These are phyloP conservation scores for Rhamnusium bicolor DNA, from an alignment of 2,888 invertebrate genomes.

Conservation along the genomic window DNA sequence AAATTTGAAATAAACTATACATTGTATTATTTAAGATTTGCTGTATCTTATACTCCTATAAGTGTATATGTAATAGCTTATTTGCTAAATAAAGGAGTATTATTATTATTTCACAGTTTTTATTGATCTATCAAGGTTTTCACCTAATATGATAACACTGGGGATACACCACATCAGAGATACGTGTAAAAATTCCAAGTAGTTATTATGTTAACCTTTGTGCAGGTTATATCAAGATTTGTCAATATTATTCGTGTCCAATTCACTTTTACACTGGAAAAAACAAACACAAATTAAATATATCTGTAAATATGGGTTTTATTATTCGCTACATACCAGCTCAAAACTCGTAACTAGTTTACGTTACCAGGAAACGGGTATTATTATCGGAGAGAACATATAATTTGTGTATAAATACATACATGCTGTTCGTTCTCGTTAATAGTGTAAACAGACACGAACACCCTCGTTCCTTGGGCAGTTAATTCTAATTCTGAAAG, in stretches of 20 bases:
- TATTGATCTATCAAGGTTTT: too few relatives aligned
- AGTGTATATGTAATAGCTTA: too few relatives aligned
- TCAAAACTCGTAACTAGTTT: neutral
- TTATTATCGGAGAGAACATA: neutral
- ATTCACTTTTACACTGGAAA: neutral
- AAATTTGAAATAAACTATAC: too few relatives aligned
- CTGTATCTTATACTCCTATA: too few relatives aligned
- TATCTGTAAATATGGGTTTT: neutral
- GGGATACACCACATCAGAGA: neutral
- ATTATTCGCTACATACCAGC: neutral
- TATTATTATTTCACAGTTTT: too few relatives aligned
- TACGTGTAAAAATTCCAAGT: neutral
- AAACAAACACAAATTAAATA: neutral
- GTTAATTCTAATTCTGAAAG: constrained; percentile 14
- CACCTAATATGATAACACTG: neutral
- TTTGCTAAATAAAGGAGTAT: too few relatives aligned
- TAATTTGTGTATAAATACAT: neutral
- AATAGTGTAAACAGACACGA: constrained; percentile 9
- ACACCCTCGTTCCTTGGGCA: neutral
- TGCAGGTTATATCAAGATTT: neutral
- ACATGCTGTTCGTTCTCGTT: neutral
- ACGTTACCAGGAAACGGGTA: neutral
- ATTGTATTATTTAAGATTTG: too few relatives aligned
- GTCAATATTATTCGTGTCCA: neutral
- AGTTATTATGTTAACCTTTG: neutral